phyloP scores from a whole-genome alignment of 2,888 invertebrate genomes.

The Smittia aterrima region DNA sequence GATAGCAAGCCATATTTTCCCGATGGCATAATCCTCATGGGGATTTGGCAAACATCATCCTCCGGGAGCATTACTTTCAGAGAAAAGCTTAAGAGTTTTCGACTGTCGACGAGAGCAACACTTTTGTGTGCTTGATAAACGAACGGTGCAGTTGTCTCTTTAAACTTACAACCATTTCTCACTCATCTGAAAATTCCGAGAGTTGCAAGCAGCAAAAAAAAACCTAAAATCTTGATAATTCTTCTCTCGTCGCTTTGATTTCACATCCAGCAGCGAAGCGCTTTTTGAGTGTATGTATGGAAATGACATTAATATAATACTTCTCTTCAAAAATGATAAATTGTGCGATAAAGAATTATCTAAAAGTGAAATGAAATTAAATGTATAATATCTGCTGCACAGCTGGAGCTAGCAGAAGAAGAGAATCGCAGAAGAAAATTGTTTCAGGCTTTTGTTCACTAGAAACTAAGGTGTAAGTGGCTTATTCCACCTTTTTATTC shows the following conservation, averaged over 20 bases:
- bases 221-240: constrained; percentile 32
- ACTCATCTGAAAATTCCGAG: constrained; percentile 5
- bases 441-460: background rate
- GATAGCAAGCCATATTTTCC: constrained; percentile 20
- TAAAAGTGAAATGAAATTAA: constrained; percentile 21
- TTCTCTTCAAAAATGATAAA: constrained; percentile 26
- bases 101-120: background rate
- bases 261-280: constrained; percentile 20
- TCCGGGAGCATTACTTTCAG: background rate
- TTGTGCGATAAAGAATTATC: constrained; percentile 36
- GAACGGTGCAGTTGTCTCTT: constrained; percentile 31
- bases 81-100: constrained; percentile 1
- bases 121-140: constrained; percentile 32
- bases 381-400: constrained; percentile 17
- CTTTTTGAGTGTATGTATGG: constrained; percentile 31
- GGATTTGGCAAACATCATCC: constrained; percentile 2
- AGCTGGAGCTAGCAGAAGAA: background rate
- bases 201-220: background rate
- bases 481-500: constrained; percentile 1
- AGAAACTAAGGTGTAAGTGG: constrained; percentile 21
- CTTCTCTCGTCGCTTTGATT: constrained; percentile 17
- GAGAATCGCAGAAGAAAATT: background rate
- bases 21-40: background rate
- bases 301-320: constrained; percentile 41
- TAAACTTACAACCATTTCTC: constrained; percentile 39